Evolutionary conservation across 1,140 invertebrate genomes (phyloP).

Genomic region (Ceratitis capitata): DNA sequence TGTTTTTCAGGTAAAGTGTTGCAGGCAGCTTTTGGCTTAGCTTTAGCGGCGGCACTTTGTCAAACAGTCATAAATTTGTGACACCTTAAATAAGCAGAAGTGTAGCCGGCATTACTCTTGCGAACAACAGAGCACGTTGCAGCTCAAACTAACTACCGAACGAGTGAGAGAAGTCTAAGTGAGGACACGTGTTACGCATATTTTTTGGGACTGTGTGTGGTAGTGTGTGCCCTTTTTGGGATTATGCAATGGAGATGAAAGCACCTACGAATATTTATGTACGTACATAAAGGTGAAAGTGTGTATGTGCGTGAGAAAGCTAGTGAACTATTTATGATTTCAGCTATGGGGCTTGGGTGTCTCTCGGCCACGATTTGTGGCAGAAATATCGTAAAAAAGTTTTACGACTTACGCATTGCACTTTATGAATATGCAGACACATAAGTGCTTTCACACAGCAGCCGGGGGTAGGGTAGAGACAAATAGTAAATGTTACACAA

Average conservation of each 20-base stretch:
- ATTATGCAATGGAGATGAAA: background rate
- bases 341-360: background rate
- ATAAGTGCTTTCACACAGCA: background rate
- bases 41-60: background rate
- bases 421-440: background rate
- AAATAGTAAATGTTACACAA: background rate
- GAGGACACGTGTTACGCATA: background rate
- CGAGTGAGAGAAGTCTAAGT: background rate
- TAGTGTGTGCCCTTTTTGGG: too few species aligned
- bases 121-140: background rate
- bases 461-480: too few species aligned
- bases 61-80: slow-evolving; percentile 9
- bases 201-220: background rate
- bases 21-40: background rate
- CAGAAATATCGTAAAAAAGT: slow-evolving; percentile 14
- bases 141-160: background rate
- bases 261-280: background rate
- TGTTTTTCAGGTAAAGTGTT: background rate
- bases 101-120: too few species aligned
- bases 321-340: background rate
- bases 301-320: background rate
- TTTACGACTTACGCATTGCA: slow-evolving; percentile 7
- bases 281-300: background rate
- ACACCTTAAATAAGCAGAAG: background rate
- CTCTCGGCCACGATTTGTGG: background rate